These are phyloP conservation scores for Akabosia matsudoensis DNA, from an alignment of 1,140 invertebrate species.

Conservation along the genomic window DNA sequence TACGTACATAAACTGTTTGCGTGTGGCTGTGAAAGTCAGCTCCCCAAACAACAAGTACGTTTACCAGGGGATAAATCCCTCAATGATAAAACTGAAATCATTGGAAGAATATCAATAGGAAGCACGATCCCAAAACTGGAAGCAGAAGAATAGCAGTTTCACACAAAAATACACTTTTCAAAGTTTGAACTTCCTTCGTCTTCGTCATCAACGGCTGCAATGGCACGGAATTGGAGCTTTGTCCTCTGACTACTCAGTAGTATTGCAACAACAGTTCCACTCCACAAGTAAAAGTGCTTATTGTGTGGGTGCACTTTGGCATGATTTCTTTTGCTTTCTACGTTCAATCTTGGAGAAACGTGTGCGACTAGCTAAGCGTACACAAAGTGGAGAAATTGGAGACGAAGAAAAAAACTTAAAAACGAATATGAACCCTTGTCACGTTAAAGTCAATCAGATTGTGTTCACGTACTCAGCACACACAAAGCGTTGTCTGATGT, in stretches of 20 bases:
- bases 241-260: background rate
- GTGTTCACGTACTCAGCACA: conserved; percentile 24
- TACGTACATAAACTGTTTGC: background rate
- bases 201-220: background rate
- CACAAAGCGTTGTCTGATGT: background rate
- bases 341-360: background rate
- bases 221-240: background rate
- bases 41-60: background rate
- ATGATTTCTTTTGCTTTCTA: conserved; percentile 2
- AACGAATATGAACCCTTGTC: conserved; percentile 25
- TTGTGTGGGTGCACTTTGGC: background rate
- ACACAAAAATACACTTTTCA: no score
- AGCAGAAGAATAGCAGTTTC: background rate
- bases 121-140: background rate
- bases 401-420: background rate
- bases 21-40: background rate
- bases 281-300: background rate
- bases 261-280: background rate
- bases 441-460: conserved; percentile 26
- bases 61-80: conserved; percentile 13
- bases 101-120: conserved; percentile 17
- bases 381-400: background rate
- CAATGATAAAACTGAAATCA: conserved; percentile 6
- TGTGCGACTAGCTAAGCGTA: background rate
- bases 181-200: no score